These are phyloP conservation scores for Columba janthina DNA, from an alignment of 2,113 vertebrate species.

Conservation along the genomic window DNA sequence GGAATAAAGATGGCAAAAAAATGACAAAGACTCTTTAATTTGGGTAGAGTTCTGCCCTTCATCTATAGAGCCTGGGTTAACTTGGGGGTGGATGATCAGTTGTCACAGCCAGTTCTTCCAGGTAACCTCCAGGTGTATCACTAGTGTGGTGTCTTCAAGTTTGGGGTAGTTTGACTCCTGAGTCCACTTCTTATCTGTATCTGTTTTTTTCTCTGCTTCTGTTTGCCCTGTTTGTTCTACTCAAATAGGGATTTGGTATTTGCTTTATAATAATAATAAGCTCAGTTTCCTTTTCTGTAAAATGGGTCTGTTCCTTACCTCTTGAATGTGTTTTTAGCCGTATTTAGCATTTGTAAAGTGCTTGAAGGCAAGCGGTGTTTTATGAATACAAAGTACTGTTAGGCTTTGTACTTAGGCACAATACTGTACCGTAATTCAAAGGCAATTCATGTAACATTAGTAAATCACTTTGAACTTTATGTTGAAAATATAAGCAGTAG, in stretches of 20 bases:
- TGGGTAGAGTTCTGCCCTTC: neutral
- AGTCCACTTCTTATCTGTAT: neutral
- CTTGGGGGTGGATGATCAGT: neutral
- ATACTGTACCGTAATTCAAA: slow-evolving; percentile 48
- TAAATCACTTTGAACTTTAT: slow-evolving; percentile 70
- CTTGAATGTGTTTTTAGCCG: slow-evolving; percentile 20
- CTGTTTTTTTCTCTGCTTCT: neutral
- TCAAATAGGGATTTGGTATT: neutral
- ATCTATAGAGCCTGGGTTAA: neutral
- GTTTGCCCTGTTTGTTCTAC: neutral
- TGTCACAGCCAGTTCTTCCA: neutral
- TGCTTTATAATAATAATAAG: neutral
- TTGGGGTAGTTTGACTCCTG: neutral
- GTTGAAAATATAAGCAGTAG: slow-evolving; percentile 58
- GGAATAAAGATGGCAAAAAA: neutral
- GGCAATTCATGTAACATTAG: slow-evolving; percentile 61
- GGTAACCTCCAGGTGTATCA: neutral
- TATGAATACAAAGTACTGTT: slow-evolving; percentile 44
- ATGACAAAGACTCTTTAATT: neutral
- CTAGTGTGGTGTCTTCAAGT: neutral
- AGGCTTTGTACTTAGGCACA: slow-evolving; percentile 40
- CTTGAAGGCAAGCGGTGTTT: neutral
- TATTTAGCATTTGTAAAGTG: slow-evolving; percentile 57
- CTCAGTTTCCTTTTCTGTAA: slow-evolving; percentile 36
- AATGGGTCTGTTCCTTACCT: slow-evolving; percentile 25